These are phyloP conservation scores for Kryptopterus vitreolus DNA, from an alignment of 2,797 vertebrate genomes.

Conservation along the genomic window DNA sequence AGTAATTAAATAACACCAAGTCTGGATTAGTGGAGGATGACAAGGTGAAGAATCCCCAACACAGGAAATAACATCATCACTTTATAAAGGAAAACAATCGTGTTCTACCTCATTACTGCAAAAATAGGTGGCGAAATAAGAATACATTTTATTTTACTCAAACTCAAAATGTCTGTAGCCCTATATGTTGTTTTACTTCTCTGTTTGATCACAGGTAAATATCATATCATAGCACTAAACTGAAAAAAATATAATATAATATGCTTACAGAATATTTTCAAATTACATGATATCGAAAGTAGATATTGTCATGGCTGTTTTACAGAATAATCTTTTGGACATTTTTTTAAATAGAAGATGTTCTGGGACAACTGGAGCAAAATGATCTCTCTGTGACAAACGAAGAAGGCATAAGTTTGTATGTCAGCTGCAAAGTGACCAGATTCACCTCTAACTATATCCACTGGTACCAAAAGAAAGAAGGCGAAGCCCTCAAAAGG, in stretches of 20 bases:
- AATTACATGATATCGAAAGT: too few relatives aligned
- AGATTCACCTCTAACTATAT: not conserved
- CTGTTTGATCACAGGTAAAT: conserved; percentile 12
- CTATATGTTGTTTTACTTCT: not conserved
- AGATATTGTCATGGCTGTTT: too few relatives aligned
- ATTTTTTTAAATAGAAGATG: not conserved
- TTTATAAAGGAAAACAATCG: not conserved
- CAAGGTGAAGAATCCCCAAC: not conserved
- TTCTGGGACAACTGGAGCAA: not conserved
- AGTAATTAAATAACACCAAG: not conserved
- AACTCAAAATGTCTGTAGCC: not conserved
- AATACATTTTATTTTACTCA: not conserved
- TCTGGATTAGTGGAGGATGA: not conserved
- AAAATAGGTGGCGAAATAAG: not conserved
- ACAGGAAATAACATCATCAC: conserved; percentile 6
- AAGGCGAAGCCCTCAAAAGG: conserved; percentile 17
- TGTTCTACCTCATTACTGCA: not conserved
- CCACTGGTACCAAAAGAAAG: conserved; percentile 23
- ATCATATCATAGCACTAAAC: not conserved
- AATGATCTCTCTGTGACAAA: not conserved
- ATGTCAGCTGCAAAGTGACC: not conserved
- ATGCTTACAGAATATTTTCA: too few relatives aligned
- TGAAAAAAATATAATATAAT: not conserved
- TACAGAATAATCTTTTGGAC: not conserved
- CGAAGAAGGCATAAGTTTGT: not conserved